Base-by-base conservation (phyloP, 2,888 invertebrate genomes). In the Meiosimyza decipiens region DNA sequence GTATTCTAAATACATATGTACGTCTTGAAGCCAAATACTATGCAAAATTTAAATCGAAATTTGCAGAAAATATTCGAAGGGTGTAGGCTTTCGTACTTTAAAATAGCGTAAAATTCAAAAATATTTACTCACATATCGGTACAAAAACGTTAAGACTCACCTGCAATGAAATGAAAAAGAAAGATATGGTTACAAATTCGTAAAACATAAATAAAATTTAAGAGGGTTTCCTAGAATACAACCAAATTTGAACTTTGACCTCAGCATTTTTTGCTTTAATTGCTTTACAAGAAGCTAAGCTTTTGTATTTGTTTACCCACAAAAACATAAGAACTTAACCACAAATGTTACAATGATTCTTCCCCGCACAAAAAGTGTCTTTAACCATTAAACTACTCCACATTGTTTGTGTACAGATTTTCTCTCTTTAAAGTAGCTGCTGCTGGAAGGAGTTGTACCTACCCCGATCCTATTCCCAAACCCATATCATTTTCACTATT, bases 361-460 rank as follows among this genome's bases (percentile, higher is more conserved):
- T 22, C 52, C 52, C 33, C 65, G 71, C 70, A 72, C 55, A 71
- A 74, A 64, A 75, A 68, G 69, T 63, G 64, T 55, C 68, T 71
- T 73, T 71, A 73, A 73, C 74, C 75, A 75, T 74, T 71, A 76
- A 71, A 70, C 71, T 69, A 68, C 74, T 71, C 72, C 71, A 75
- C 74, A 74, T 75, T 75, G 67, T 74, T 54, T 54, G 33, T 64
- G 13, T 68, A 52, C 52, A 72, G 49, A 68, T 72, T 69, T 62
- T 72, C 28, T 49, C 51, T 57, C 13, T 28, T 55, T 55, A 66
- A 22, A 52, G 40, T 66, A 52, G 66, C 33, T 71, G 64, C 52
- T 52, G 18, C 51, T 67, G 6, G 40, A 40, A 40, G 9, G 40
- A 40, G 40, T 40, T 40, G 40, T 40, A 40, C 9, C 40, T 40